phyloP scores from a whole-genome alignment of 2,797 vertebrate genomes.

The Euphonia xanthogaster region DNA sequence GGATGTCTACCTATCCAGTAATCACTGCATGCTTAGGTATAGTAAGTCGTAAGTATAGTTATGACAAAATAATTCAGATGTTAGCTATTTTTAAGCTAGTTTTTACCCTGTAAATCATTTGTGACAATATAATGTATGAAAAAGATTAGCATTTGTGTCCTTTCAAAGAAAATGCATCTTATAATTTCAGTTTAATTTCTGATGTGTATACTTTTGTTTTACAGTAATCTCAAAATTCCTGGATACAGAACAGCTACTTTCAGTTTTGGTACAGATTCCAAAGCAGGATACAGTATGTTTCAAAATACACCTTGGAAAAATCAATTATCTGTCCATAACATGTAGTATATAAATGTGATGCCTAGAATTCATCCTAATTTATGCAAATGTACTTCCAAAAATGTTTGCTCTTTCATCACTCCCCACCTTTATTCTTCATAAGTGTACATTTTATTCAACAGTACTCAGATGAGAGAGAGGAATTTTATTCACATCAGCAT shows the following conservation, averaged over 20 bases:
- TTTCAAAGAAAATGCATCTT: background rate
- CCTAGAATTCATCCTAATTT: background rate
- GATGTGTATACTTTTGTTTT: conserved; percentile 30
- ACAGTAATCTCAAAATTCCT: conserved; percentile 92
- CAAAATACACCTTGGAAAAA: background rate
- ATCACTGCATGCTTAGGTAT: background rate
- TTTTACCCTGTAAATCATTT: background rate
- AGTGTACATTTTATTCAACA: background rate
- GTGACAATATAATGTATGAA: background rate
- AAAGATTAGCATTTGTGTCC: background rate
- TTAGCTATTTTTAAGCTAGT: background rate
- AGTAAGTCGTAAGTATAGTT: background rate
- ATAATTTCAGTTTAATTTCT: background rate
- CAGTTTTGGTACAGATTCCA: conserved; percentile 93
- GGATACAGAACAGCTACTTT: conserved; percentile 95
- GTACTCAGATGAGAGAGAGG: background rate
- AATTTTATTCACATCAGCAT: background rate
- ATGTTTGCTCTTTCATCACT: background rate
- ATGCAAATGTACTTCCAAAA: background rate
- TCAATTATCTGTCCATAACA: background rate
- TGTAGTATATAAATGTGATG: background rate
- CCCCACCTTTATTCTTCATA: background rate
- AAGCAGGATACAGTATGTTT: conserved; percentile 93
- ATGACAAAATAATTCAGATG: background rate
- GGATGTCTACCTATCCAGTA: background rate